Base-by-base conservation (phyloP, 2,797 vertebrate genomes). In the Rhabdomys pumilio region DNA sequence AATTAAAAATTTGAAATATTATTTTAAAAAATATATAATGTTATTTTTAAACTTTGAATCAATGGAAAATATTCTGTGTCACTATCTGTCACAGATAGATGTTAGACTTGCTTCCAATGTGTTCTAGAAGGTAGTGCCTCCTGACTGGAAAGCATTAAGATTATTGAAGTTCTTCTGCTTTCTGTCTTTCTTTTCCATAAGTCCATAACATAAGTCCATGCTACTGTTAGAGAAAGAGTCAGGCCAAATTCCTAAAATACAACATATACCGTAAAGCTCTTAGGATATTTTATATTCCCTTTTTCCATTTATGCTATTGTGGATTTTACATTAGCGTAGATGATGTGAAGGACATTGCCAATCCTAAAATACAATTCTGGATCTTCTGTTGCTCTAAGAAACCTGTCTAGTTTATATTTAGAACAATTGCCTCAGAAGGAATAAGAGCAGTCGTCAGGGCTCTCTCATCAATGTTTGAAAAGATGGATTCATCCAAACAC, bases 401-500 rank as follows among this genome's bases (percentile, higher is more conserved):
- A 90, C 12, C 61, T 61, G 24, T 47, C 31, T 72, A 63, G 17
- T 96, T 94, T 93, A 89, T 96, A 96, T 97, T 97, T 90, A 95
- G 92, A 95, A 20, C 4, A 81, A n/a, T 53, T 92, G 91, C 87
- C 97, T 97, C 7, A 77, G 34, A 3, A 69, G 38, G 26, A n/a
- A 69, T 93, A 50, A 73, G n/a, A 79, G 22, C 44, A 90, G 26
- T 87, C 89, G 90, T 59, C 80, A 65, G n/a, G 61, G 20, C 2
- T 92, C 8, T 92, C 89, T 97, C 67, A 94, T 94, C 79, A 97
- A 44, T 90, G 90, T 95, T 96, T 98, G 89, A 86, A 97, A 91
- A 95, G 80, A 92, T 76, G 89, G 44, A 73, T 92, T 85, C 53
- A 15, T 89, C 61, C 86, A 91, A 82, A 94, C 34, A 41, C 47